Percentiles rank a stretch among this genome's conserved stretches.
These are phyloP conservation scores for Podilymbus podiceps DNA, from an alignment of 2,113 vertebrate genomes.

Conservation along the genomic window DNA sequence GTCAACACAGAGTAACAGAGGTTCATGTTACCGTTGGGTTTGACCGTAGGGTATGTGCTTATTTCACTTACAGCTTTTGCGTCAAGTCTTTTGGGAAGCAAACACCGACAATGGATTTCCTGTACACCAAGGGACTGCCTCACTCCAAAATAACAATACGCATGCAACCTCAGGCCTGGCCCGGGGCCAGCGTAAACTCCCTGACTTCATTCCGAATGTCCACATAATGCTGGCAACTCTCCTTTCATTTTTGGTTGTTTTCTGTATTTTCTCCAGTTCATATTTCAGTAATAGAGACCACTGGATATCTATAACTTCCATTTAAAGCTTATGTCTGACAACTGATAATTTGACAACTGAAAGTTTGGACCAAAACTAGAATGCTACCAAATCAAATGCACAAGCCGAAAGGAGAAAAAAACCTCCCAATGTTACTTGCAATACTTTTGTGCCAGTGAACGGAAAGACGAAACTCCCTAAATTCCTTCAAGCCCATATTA, in stretches of 20 bases:
- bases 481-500: background rate
- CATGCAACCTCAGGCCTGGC: conserved; percentile 40
- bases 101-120: conserved; percentile 46
- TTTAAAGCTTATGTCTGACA: conserved; percentile 45
- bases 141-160: background rate
- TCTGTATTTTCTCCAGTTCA: background rate
- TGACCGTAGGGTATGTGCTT: background rate
- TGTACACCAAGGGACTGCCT: background rate
- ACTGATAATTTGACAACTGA: background rate
- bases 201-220: conserved; percentile 9
- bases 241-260: background rate
- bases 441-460: background rate
- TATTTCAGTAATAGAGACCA: conserved; percentile 41
- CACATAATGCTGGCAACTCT: conserved; percentile 48
- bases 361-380: background rate
- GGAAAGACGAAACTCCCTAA: background rate
- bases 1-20: background rate
- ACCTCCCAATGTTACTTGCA: background rate
- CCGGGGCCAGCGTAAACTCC: conserved; percentile 22
- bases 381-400: background rate
- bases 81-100: background rate
- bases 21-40: background rate
- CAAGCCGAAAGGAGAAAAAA: background rate
- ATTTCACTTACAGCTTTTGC: background rate
- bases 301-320: conserved; percentile 27